Conservation (phyloP, 2,888 invertebrate genomes). For the Magallana nippona region DNA sequence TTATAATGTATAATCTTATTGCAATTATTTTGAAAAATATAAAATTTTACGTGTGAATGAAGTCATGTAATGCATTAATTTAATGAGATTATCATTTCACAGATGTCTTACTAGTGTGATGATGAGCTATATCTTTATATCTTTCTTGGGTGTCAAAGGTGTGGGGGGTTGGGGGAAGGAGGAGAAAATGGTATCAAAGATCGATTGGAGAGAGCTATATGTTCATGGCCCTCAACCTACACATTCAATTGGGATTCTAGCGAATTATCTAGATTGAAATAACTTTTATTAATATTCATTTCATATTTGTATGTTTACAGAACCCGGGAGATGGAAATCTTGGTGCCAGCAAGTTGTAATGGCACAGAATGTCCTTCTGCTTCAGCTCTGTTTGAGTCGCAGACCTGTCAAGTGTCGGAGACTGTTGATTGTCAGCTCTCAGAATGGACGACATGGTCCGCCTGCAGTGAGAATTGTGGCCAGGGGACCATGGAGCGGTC, state of each 20-base stretch:
- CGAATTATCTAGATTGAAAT: neutral
- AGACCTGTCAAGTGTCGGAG: conserved; percentile 54
- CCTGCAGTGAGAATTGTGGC: conserved; percentile 64
- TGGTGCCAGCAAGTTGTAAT: conserved; percentile 54
- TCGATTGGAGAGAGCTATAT: too few species aligned
- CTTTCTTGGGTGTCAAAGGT: too few species aligned
- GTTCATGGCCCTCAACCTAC: too few species aligned
- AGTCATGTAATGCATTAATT: too few species aligned
- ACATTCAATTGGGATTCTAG: neutral
- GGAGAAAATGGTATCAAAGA: too few species aligned
- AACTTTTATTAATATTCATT: neutral
- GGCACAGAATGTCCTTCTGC: conserved; percentile 57
- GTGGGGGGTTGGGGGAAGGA: too few species aligned
- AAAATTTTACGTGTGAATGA: too few species aligned
- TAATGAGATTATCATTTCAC: too few species aligned
- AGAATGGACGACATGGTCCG: conserved; percentile 62
- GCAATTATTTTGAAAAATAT: too few species aligned
- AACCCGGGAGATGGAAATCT: conserved; percentile 54
- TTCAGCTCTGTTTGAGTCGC: conserved; percentile 51
- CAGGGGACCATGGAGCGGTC: conserved; percentile 53
- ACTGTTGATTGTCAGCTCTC: conserved; percentile 59
- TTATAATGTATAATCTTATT: too few species aligned
- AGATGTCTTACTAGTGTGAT: too few species aligned
- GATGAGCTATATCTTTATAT: too few species aligned
- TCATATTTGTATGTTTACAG: conserved; percentile 45